Base-by-base conservation (phyloP, 2,113 vertebrate species). In the Hyperoodon ampullatus region DNA sequence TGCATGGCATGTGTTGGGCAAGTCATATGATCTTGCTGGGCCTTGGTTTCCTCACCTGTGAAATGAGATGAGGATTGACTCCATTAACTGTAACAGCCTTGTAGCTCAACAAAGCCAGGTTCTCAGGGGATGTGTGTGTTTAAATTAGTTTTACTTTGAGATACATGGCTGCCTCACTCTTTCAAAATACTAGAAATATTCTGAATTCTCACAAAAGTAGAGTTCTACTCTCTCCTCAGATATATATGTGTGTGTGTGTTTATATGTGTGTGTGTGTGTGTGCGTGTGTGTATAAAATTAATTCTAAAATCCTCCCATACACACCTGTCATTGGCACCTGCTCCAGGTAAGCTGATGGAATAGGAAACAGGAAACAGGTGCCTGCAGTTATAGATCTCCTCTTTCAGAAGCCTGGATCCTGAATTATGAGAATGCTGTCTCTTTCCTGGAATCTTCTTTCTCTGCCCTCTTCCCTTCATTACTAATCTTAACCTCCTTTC, bases 151-250 rank as follows among this genome's bases (percentile, higher is more conserved):
- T 94, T 93, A 23, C 35, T 93, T 23, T 35, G 44, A 80, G 30
- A 18, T 50, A 39, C 30, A 9, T 50, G 4, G 28, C 21, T 93
- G 42, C 19, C 44, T 6, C 10, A 42, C 18, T 86, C 12, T 88
- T 94, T 74, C 9, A 47, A 33, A 78, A 94, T 80, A 87, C 23
- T 84, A 65, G 12, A 90, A 35, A 90, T 78, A 53, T 28, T 71
- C 28, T 55, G 26, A 85, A 30, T 66, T 47, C 55, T 82, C 11
- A 12, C 1, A 80, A 58, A 74, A 30, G 16, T 66, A 55, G 1
- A 2, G 8, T 63, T 87, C 21, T 66, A 1, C 5, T n/a, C 8
- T 39, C 26, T 61, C 44, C 18, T 82, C 11, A 53, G 28, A 75
- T 9, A n/a, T 66, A 19, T 19, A 5, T n/a, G 24, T 50, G 10